These are phyloP conservation scores for Aplysina aerophoba DNA, from an alignment of 37 sponge, comb jelly and placozoan genomes.

Conservation along the genomic window DNA sequence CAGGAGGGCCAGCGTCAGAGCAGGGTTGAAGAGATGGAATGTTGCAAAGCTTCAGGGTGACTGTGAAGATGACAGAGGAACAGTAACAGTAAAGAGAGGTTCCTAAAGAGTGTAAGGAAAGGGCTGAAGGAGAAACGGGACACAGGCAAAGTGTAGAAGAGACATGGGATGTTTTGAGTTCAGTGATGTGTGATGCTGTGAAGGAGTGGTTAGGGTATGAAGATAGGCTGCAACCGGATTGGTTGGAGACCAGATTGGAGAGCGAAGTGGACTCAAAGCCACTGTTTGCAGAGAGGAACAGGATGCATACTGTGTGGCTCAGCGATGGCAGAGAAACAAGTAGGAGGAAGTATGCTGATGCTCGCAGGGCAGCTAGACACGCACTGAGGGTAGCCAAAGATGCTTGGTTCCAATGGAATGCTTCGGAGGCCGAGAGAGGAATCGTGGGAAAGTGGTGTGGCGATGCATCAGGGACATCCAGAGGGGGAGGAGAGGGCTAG, in stretches of 20 bases:
- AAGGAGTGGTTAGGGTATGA: slow-evolving; percentile 26
- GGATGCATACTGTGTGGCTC: slow-evolving; percentile 2
- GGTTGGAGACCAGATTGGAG: slow-evolving; percentile 26
- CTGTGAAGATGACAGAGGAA: slow-evolving; percentile 6
- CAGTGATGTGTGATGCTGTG: slow-evolving; percentile 6
- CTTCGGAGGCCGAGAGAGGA: slow-evolving; percentile 14
- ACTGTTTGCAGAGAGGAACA: slow-evolving; percentile 12
- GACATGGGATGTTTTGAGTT: slow-evolving; percentile 16
- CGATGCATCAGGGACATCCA: slow-evolving; percentile 24
- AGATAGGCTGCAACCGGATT: slow-evolving; percentile 19
- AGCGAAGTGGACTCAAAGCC: not conserved
- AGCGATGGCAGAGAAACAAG: not conserved
- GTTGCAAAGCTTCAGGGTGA: slow-evolving; percentile 1
- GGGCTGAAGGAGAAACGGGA: not conserved
- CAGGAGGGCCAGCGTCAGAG: not conserved
- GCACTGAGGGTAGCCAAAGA: slow-evolving; percentile 32
- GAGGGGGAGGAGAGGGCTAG: slow-evolving; percentile 24
- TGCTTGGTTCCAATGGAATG: slow-evolving; percentile 21
- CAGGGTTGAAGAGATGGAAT: slow-evolving; percentile 25
- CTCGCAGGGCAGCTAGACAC: slow-evolving; percentile 4
- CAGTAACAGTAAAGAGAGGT: not conserved
- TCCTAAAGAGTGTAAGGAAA: not conserved
- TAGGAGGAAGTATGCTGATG: not conserved
- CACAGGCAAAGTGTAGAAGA: not conserved
- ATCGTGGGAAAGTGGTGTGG: slow-evolving; percentile 10